phyloP scores from a whole-genome alignment of 2,888 invertebrate genomes.

The Lamproptera curius region DNA sequence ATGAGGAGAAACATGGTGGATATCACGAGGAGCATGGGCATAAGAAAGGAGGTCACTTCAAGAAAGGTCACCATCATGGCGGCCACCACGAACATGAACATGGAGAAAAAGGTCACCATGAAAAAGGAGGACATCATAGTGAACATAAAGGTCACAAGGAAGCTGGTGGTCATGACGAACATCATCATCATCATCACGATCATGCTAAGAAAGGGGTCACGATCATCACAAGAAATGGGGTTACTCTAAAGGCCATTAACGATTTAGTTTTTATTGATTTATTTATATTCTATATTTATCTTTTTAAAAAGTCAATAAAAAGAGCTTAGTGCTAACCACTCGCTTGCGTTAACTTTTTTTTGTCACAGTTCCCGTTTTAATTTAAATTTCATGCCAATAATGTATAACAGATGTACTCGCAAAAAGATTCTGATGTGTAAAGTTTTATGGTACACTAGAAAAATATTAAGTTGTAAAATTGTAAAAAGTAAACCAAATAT shows the following conservation, averaged over 20 bases:
- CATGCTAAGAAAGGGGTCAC: conserved; percentile 89
- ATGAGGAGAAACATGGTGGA: conserved; percentile 89
- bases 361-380: too few species aligned
- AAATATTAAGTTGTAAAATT: too few species aligned
- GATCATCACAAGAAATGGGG: conserved; percentile 89
- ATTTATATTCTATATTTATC: background rate
- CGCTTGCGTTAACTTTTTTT: too few species aligned
- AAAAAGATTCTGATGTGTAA: too few species aligned
- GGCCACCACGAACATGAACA: conserved; percentile 87
- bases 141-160: conserved; percentile 89
- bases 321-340: too few species aligned
- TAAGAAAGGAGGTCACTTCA: conserved; percentile 89
- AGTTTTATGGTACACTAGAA: too few species aligned
- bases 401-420: too few species aligned
- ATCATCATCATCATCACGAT: conserved; percentile 85
- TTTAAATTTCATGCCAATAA: too few species aligned
- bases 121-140: conserved; percentile 88
- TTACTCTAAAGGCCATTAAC: conserved; percentile 75
- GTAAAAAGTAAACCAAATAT: too few species aligned
- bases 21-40: conserved; percentile 88
- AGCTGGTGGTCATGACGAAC: conserved; percentile 86
- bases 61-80: conserved; percentile 89
- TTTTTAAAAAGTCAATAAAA: too few species aligned
- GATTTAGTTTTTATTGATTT: background rate
- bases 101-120: conserved; percentile 88